Percentiles rank a stretch among this genome's conserved stretches.
Evolutionary conservation across 1,140 invertebrate genomes (phyloP).

Genomic region (Drosophila miranda): DNA sequence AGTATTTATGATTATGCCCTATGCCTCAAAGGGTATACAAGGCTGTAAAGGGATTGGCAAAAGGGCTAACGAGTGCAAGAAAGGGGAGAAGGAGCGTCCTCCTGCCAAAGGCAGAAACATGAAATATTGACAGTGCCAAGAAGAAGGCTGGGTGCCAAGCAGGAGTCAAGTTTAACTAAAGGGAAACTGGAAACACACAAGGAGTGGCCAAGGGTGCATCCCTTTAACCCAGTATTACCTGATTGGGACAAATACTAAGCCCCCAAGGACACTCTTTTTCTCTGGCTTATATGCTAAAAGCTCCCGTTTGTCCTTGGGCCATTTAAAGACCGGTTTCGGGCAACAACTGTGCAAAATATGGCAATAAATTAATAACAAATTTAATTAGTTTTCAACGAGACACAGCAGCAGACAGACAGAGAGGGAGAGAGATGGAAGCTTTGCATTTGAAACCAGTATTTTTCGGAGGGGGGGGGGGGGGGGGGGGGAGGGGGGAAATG

Average conservation of each 20-base stretch:
- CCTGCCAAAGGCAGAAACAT: too few relatives aligned
- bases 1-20: slow-evolving; percentile 53
- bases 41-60: not conserved
- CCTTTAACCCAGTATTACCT: too few relatives aligned
- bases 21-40: slow-evolving; percentile 4
- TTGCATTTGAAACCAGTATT: slow-evolving; percentile 44
- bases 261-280: too few relatives aligned
- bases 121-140: too few relatives aligned
- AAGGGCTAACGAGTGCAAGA: not conserved
- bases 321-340: not conserved
- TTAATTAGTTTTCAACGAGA: slow-evolving; percentile 66
- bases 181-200: too few relatives aligned
- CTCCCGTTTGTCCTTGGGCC: too few relatives aligned
- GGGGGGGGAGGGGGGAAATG: too few relatives aligned
- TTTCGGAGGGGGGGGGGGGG: not conserved
- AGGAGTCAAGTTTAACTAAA: too few relatives aligned
- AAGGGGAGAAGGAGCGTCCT: not conserved
- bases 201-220: too few relatives aligned
- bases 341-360: slow-evolving; percentile 44
- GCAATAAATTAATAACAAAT: slow-evolving; percentile 69
- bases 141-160: too few relatives aligned
- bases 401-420: slow-evolving; percentile 6
- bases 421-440: slow-evolving; percentile 5
- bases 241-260: too few relatives aligned
- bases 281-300: too few relatives aligned